Evolutionary conservation across 2,113 vertebrate species (phyloP).

Genomic region (Sinocyclocheilus maitianheensis): DNA sequence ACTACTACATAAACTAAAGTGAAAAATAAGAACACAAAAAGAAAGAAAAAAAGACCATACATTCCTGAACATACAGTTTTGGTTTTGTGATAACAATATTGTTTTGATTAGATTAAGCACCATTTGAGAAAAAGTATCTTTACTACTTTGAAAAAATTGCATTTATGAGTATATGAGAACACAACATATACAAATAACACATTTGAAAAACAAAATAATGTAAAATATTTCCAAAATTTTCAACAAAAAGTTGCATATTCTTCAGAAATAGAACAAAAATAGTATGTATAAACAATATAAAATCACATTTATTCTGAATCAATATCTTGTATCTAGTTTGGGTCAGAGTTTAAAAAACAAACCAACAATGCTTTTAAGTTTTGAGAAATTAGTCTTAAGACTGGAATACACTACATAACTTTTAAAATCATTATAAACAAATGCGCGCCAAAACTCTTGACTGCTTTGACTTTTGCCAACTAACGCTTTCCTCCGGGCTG

Average conservation of each 20-base stretch:
- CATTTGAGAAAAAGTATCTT: not conserved
- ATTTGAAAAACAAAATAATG: not conserved
- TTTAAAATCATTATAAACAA: not conserved
- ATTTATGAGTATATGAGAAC: not conserved
- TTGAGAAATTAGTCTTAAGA: not conserved
- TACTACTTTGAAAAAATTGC: no score
- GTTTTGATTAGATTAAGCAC: not conserved
- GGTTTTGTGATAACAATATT: conserved; percentile 5
- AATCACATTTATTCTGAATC: conserved; percentile 13
- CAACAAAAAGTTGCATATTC: not conserved
- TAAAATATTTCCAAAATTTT: not conserved
- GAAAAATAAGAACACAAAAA: not conserved
- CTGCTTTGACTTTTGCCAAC: not conserved
- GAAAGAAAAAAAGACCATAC: no score
- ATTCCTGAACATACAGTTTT: conserved; percentile 3
- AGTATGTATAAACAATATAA: not conserved
- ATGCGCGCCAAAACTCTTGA: not conserved
- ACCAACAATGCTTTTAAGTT: not conserved
- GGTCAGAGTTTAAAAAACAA: not conserved
- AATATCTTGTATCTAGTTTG: not conserved
- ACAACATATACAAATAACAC: conserved; percentile 1
- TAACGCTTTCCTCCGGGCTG: not conserved
- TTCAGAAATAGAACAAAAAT: not conserved
- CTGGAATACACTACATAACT: not conserved
- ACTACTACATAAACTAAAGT: not conserved